Evolutionary conservation across 2,113 vertebrate species (phyloP).

Genomic region (Perognathus longimembris): DNA sequence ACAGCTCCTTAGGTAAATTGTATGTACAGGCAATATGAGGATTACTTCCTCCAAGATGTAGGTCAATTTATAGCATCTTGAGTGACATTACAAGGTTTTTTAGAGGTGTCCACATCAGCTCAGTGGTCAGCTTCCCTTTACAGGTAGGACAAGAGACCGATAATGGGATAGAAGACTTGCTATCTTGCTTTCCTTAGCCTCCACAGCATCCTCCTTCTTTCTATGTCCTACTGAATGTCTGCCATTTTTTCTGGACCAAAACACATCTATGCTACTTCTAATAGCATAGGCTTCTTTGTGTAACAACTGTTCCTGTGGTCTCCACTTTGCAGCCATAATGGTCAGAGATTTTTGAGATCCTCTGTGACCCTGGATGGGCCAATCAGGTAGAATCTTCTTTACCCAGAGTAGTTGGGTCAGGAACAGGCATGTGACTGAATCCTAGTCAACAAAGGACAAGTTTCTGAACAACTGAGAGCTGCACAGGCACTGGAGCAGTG

Average conservation of each 20-base stretch:
- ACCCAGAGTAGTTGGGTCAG: neutral
- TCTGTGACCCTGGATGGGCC: neutral
- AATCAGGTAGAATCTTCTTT: neutral
- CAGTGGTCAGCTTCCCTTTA: neutral
- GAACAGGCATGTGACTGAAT: neutral
- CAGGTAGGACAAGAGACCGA: neutral
- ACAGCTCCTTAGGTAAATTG: neutral
- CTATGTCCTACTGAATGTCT: neutral
- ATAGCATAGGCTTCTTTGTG: too few relatives aligned
- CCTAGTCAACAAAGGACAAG: neutral
- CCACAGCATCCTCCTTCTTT: neutral
- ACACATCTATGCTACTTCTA: fast-evolving
- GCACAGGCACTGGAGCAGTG: fast-evolving
- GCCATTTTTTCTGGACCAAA: neutral
- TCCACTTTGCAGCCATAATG: fast-evolving
- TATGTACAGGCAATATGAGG: neutral
- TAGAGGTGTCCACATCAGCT: neutral
- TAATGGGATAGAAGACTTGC: neutral
- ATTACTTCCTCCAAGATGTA: neutral
- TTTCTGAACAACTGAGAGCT: fast-evolving
- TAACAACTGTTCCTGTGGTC: fast-evolving
- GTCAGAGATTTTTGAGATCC: neutral
- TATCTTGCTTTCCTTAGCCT: neutral
- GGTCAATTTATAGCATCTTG: neutral
- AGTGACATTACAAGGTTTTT: neutral